Percentiles rank a stretch among this genome's conserved stretches.
Evolutionary conservation across 2,797 vertebrate genomes (phyloP).

Genomic region (Anguilla pacifica): DNA sequence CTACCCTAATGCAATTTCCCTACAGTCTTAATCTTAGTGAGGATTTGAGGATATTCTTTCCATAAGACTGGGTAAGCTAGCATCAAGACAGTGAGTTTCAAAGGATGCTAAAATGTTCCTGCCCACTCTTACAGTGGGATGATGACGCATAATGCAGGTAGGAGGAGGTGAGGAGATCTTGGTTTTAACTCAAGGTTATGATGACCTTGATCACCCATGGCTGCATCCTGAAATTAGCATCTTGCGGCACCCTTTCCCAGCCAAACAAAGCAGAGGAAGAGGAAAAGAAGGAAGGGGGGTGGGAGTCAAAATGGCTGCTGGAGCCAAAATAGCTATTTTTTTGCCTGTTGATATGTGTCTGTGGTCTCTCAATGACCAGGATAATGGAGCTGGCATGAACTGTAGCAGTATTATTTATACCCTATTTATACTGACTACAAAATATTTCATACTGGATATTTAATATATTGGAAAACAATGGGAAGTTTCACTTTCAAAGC

Average conservation of each 20-base stretch:
- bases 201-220: neutral
- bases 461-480: neutral
- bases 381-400: neutral
- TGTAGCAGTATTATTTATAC: neutral
- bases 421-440: neutral
- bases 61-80: no score
- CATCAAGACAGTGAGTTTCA: neutral
- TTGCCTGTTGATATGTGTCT: neutral
- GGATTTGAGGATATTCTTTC: constrained; percentile 10
- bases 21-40: neutral
- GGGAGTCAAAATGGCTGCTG: neutral
- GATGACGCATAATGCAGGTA: neutral
- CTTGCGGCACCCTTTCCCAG: neutral
- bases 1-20: neutral
- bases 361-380: neutral
- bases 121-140: neutral
- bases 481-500: neutral
- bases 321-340: neutral
- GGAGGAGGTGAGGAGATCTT: neutral
- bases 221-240: neutral
- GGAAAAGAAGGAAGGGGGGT: neutral
- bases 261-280: neutral
- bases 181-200: neutral
- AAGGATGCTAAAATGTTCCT: constrained; percentile 15
- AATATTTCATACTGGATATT: neutral